Evolutionary conservation across 2,797 vertebrate species (phyloP).

Genomic region (Adrianichthys oophorus): DNA sequence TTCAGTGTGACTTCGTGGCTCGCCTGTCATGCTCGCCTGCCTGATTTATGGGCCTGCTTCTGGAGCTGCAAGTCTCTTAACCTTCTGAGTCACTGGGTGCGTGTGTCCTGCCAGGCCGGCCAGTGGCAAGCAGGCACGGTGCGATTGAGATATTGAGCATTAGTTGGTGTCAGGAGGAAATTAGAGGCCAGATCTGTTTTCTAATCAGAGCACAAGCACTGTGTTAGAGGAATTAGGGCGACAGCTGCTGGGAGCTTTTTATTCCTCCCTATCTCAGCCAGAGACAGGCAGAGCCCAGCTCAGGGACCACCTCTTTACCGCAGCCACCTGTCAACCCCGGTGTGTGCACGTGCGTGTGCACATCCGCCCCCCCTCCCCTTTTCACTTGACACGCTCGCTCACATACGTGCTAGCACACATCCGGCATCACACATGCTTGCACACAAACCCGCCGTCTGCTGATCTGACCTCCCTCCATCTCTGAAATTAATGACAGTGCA

Average conservation of each 20-base stretch:
- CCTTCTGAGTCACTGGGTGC: conserved; percentile 33
- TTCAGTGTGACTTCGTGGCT: not conserved
- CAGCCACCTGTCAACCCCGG: conserved; percentile 78
- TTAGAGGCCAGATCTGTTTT: conserved; percentile 96
- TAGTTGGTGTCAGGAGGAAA: conserved; percentile 94
- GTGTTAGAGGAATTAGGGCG: conserved; percentile 94
- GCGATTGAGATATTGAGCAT: conserved; percentile 90
- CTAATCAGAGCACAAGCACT: conserved; percentile 98
- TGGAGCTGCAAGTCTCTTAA: not conserved
- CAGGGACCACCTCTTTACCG: conserved; percentile 79
- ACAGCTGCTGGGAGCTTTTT: conserved; percentile 89
- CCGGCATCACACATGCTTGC: conserved; percentile 28
- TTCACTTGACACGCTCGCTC: conserved; percentile 23
- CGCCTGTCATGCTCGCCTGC: conserved; percentile 4
- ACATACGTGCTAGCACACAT: conserved; percentile 43
- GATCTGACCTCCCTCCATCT: conserved; percentile 64
- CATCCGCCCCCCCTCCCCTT: conserved; percentile 18
- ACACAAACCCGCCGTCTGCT: conserved; percentile 59
- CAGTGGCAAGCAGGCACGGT: conserved; percentile 63
- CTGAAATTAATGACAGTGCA: conserved; percentile 70
- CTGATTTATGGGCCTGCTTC: not conserved
- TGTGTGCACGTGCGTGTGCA: conserved; percentile 29
- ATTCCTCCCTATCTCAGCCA: conserved; percentile 74
- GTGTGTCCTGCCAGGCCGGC: conserved; percentile 53
- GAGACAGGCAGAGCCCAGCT: conserved; percentile 76